Conservation (phyloP, 2,797 vertebrate species). For the Oreortyx pictus region DNA sequence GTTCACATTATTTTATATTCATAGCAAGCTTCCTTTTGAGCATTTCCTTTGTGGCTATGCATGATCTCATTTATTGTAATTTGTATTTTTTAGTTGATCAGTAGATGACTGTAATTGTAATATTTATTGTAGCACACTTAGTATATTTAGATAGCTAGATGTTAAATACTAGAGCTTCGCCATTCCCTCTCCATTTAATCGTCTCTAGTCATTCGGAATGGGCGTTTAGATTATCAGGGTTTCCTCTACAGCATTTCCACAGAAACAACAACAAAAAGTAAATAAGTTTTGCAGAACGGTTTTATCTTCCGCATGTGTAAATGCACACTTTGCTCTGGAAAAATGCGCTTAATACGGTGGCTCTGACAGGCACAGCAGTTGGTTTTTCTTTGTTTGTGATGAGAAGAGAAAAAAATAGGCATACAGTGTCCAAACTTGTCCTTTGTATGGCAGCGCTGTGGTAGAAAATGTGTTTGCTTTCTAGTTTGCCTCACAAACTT, state of each 20-base stretch:
- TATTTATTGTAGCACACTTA: conserved; percentile 79
- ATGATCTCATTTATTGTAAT: conserved; percentile 87
- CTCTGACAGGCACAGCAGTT: not conserved
- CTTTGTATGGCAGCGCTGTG: conserved; percentile 41
- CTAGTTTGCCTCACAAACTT: conserved; percentile 70
- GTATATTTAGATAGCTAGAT: conserved; percentile 72
- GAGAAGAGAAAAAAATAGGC: conserved; percentile 28
- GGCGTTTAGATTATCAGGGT: conserved; percentile 11
- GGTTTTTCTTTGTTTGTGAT: conserved; percentile 52
- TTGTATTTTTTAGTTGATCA: conserved; percentile 86
- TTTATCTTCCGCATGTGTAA: conserved; percentile 24
- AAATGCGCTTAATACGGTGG: not conserved
- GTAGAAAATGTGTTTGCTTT: conserved; percentile 57
- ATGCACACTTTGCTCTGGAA: not conserved
- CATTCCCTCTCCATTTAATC: conserved; percentile 58
- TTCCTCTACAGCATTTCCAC: conserved; percentile 54
- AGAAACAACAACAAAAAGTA: conserved; percentile 39
- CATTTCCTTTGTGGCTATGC: conserved; percentile 86
- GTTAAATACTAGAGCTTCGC: conserved; percentile 64
- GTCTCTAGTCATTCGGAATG: conserved; percentile 35
- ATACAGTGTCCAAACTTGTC: not conserved
- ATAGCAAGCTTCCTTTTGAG: conserved; percentile 88
- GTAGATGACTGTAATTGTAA: conserved; percentile 82
- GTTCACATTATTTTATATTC: conserved; percentile 91
- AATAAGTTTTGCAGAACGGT: conserved; percentile 12